Evolutionary conservation across 1,140 invertebrate species (phyloP), one percentile per base, ranked within the genome.

Genomic region (Caligus rogercresseyi): DNA sequence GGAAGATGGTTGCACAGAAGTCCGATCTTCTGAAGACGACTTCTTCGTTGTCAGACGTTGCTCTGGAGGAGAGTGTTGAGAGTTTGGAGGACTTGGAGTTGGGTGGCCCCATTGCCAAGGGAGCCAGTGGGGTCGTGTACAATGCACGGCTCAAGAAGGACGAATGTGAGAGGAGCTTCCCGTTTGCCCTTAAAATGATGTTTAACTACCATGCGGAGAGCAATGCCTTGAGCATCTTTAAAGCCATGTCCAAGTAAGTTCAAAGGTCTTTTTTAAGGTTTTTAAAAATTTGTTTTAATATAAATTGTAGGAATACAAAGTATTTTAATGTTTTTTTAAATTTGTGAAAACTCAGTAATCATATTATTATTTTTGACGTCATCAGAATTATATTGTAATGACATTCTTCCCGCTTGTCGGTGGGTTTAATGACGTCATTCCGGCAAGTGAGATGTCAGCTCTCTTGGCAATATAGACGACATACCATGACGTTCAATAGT

Each of bases 191-290:
- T 0, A 90, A 92, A 75, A 88, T 90, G 82, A 87, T 91, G 84
- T 91, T 89, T 69, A 91, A 92, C 72, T 92, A 89, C 70, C 82
- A 86, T 69, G 81, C 84, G 1, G 85, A 88, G 71, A 89, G 86
- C 2, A 87, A 86, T 73, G 81, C 86, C 0, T 73, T 79, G 57
- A 78, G 83, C 3, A 89, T 92, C 60, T 69, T 87, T 20, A 76
- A 78, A 26, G 81, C 83, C 2, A 89, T 91, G 85, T 80, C 82
- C 18, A 63, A 25, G 60, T 62, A 53, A 55, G 25, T 20, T n/a
- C n/a, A n/a, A n/a, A n/a, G n/a, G 13, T 51, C n/a, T n/a, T n/a
- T n/a, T n/a, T n/a, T n/a, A n/a, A n/a, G n/a, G n/a, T n/a, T n/a
- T n/a, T n/a, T 51, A 51, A 51, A 51, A 51, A 13, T 13, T 51